Percentiles rank a stretch among this genome's conserved stretches.
These are phyloP conservation scores for Agrochola litura DNA, from an alignment of 2,888 invertebrate genomes.

Conservation along the genomic window DNA sequence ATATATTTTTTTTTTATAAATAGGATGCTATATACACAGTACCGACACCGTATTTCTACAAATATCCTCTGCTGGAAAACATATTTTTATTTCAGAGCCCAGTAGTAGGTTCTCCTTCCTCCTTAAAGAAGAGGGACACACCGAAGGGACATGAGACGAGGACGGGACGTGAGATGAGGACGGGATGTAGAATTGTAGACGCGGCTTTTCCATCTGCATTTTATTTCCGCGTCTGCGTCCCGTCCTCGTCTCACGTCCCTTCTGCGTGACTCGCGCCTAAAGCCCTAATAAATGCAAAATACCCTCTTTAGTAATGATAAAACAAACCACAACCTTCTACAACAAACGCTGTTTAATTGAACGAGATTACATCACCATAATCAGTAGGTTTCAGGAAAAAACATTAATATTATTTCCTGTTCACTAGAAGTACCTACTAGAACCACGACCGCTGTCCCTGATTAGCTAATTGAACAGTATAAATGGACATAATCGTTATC, in stretches of 20 bases:
- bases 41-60: neutral
- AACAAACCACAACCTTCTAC: conserved; percentile 17
- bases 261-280: neutral
- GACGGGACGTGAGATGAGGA: no score
- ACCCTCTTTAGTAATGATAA: neutral
- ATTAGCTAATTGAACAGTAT: conserved; percentile 36
- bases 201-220: no score
- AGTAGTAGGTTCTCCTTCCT: neutral
- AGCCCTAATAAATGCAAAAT: conserved; percentile 8
- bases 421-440: conserved; percentile 14
- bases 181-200: no score
- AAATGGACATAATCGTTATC: conserved; percentile 45
- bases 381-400: conserved; percentile 60
- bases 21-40: neutral
- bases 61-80: neutral
- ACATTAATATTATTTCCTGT: conserved; percentile 54
- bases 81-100: neutral
- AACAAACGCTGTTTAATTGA: conserved; percentile 32
- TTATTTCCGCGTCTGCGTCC: no score
- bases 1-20: neutral
- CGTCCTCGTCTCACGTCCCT: no score
- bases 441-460: conserved; percentile 53
- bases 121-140: neutral
- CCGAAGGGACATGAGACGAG: no score
- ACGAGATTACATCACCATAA: conserved; percentile 54